A percentile compares a stretch with the other conserved stretches of the same genome.
phyloP scores from a whole-genome alignment of 2,113 vertebrate genomes.

The Myotis yumanensis region DNA sequence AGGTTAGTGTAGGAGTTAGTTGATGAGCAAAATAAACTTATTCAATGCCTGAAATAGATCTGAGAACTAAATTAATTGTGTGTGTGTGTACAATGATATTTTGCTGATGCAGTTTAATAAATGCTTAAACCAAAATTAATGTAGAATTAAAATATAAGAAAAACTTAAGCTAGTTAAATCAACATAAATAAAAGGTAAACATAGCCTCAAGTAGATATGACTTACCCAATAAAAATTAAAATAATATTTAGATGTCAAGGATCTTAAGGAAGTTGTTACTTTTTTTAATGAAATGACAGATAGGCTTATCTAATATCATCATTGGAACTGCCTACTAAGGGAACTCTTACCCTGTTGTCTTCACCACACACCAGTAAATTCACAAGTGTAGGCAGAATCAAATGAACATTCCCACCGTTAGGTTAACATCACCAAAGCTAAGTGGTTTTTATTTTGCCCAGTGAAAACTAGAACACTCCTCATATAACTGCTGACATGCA shows the following conservation, averaged over 20 bases:
- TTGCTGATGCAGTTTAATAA: not conserved
- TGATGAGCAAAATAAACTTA: constrained; percentile 45
- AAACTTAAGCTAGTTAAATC: not conserved
- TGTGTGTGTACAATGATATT: not conserved
- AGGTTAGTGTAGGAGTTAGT: not conserved
- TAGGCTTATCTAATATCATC: not conserved
- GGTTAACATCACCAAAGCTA: constrained; percentile 42
- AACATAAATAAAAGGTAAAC: not conserved
- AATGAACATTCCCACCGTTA: not conserved
- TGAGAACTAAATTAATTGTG: not conserved
- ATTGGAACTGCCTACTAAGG: not conserved
- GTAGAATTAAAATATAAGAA: constrained; percentile 16
- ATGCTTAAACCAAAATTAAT: constrained; percentile 1
- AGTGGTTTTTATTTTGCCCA: constrained; percentile 77
- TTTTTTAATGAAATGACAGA: not conserved
- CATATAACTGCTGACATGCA: constrained; percentile 66
- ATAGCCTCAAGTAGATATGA: not conserved
- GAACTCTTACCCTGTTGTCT: not conserved
- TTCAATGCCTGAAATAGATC: not conserved
- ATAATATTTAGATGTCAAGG: not conserved
- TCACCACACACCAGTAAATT: not conserved
- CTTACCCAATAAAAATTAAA: not conserved
- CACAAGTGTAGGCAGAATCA: not conserved
- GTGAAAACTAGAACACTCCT: constrained; percentile 73
- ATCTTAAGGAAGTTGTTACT: not conserved